Evolutionary conservation across 2,797 vertebrate species (phyloP).

Genomic region (Arrhamphus sclerolepis): DNA sequence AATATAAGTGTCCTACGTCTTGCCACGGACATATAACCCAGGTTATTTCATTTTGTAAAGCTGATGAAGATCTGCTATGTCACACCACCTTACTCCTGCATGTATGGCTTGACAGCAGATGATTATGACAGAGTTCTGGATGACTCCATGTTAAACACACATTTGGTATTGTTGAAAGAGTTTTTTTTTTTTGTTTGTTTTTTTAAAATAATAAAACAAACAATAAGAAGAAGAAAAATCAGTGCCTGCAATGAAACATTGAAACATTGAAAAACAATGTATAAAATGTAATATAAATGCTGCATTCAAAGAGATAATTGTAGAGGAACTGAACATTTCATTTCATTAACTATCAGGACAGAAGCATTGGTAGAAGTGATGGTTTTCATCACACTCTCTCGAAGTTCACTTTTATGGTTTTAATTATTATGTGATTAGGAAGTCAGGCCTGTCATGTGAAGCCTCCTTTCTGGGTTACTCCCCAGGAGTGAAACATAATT

Average conservation of each 20-base stretch:
- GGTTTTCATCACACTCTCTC: no score
- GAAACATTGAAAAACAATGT: background rate
- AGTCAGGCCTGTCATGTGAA: background rate
- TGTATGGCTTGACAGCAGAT: background rate
- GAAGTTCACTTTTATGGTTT: background rate
- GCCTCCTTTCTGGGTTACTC: conserved; percentile 14
- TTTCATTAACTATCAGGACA: background rate
- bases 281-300: background rate
- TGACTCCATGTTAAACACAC: background rate
- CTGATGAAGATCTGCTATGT: conserved; percentile 25
- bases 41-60: background rate
- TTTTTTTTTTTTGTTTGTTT: no score
- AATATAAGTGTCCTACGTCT: no score
- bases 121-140: conserved; percentile 4
- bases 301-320: background rate
- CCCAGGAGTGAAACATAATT: conserved; percentile 26
- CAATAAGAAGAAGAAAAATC: no score
- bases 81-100: conserved; percentile 39
- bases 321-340: background rate
- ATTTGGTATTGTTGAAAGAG: background rate
- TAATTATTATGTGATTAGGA: conserved; percentile 2
- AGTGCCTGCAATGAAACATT: background rate
- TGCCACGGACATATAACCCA: no score
- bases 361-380: no score
- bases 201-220: no score